A percentile compares a stretch with the other conserved stretches of the same genome.
These are phyloP conservation scores for Ceyx cyanopectus DNA, from an alignment of 2,113 vertebrate genomes.

Conservation along the genomic window DNA sequence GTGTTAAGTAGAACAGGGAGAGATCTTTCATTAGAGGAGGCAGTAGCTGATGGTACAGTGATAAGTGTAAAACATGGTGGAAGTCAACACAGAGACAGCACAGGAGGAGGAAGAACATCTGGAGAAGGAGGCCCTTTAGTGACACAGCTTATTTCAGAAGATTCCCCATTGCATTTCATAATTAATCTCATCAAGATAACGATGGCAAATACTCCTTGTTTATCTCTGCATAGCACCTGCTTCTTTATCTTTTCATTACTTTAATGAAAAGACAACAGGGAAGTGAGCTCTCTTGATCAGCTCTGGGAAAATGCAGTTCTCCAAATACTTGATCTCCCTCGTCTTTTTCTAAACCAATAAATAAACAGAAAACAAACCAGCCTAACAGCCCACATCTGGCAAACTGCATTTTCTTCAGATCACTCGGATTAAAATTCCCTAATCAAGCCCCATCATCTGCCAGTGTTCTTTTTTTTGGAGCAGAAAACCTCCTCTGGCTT, in stretches of 20 bases:
- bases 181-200: not conserved
- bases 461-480: not conserved
- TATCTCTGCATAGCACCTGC: not conserved
- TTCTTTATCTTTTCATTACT: not conserved
- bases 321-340: not conserved
- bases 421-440: not conserved
- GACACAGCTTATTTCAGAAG: not conserved
- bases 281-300: not conserved
- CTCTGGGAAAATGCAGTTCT: not conserved
- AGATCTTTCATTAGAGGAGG: not conserved
- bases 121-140: not conserved
- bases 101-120: not conserved
- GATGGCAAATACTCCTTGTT: not conserved
- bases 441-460: not conserved
- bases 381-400: not conserved
- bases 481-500: not conserved
- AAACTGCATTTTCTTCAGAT: not conserved
- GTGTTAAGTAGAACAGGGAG: not conserved
- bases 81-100: not conserved
- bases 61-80: not conserved
- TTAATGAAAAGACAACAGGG: not conserved
- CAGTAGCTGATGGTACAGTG: not conserved
- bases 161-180: not conserved
- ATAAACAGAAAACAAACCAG: too few species aligned
- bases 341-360: not conserved